Evolutionary conservation across 1,140 invertebrate genomes (phyloP), one percentile per base, ranked within the genome.

Genomic region (Glomeris maerens): DNA sequence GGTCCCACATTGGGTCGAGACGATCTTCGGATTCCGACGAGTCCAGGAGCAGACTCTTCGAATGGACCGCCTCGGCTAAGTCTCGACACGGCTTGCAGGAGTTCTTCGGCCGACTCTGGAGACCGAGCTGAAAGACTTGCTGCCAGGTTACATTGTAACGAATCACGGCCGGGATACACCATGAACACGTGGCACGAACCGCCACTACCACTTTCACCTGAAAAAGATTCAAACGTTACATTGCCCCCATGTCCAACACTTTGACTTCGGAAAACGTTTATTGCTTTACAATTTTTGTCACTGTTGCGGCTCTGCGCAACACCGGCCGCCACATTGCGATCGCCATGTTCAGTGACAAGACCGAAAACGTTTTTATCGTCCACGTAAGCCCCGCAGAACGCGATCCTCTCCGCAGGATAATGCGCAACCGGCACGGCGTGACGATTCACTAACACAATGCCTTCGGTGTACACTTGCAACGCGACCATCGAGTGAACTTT

Each of bases 101-200:
- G 65, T 70, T 95, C 91, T 27, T 80, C 76, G 29, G 73, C 72
- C 64, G 93, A 64, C 38, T 67, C 60, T 0, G 78, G 76, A 36
- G 89, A 68, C 61, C 87, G 81, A n/a, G n/a, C n/a, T n/a, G n/a
- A n/a, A n/a, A n/a, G n/a, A n/a, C n/a, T n/a, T n/a, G n/a, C n/a
- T n/a, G n/a, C n/a, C n/a, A n/a, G n/a, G n/a, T n/a, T n/a, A n/a
- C n/a, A n/a, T n/a, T n/a, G n/a, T n/a, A n/a, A n/a, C n/a, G n/a
- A n/a, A n/a, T n/a, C n/a, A n/a, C n/a, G n/a, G n/a, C n/a, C n/a
- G 0, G 84, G 78, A 61, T 95, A 87, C 14, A 93, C 83, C 53
- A 86, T 88, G 65, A 97, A 97, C 0, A 95, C 87, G 66, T 97
- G 91, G 63, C 91, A 95, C 31, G 89, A 92, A 62, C 86, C 87